A percentile compares a stretch with the other conserved stretches of the same genome.
Conservation (phyloP, 1,140 invertebrate species). For the Portunus trituberculatus region DNA sequence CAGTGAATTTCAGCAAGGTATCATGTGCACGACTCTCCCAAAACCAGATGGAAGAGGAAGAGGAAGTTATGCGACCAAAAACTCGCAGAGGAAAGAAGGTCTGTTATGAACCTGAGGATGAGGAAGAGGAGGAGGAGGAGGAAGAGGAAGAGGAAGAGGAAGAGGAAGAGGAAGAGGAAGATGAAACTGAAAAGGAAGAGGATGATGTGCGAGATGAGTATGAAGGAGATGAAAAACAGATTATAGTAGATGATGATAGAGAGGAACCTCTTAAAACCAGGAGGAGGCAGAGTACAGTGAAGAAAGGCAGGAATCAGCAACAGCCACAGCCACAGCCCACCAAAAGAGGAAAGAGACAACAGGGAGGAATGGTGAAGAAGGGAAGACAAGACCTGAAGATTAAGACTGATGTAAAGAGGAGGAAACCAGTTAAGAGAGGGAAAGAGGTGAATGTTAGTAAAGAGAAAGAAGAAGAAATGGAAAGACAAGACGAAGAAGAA, state of each 20-base stretch:
- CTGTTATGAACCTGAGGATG: neutral
- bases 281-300: neutral
- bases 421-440: neutral
- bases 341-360: neutral
- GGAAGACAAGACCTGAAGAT: slow-evolving; percentile 25
- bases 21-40: neutral
- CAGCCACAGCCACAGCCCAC: neutral
- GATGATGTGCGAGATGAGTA: neutral
- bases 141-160: neutral
- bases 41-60: neutral
- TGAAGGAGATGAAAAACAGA: neutral
- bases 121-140: neutral
- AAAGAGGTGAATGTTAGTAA: neutral
- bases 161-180: neutral
- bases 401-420: neutral
- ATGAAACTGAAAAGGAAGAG: neutral
- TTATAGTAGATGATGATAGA: neutral
- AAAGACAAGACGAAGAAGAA: neutral
- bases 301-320: neutral
- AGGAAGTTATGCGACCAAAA: neutral
- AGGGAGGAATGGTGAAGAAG: neutral
- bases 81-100: neutral
- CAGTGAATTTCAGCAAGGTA: slow-evolving; percentile 2
- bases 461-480: neutral
- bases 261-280: neutral